Evolutionary conservation across 1,140 invertebrate genomes (phyloP).

Genomic region (Ridgeia piscesae): DNA sequence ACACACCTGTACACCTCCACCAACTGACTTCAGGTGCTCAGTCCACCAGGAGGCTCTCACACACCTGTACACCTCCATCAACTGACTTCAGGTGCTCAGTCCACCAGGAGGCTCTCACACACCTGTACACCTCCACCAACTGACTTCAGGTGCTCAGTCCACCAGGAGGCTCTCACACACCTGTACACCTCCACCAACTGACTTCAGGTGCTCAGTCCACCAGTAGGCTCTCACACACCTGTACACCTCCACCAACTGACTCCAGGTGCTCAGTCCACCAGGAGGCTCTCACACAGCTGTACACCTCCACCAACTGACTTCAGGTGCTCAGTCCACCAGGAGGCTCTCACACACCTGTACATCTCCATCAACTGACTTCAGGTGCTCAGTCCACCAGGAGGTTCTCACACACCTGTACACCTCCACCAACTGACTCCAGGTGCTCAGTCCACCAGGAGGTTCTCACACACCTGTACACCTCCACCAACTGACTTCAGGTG

Average conservation of each 20-base stretch:
- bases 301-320: conserved; percentile 53
- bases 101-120: too few species aligned
- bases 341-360: conserved; percentile 16
- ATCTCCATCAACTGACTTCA: neutral
- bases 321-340: neutral
- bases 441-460: neutral
- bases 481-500: too few species aligned
- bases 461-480: neutral
- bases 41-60: too few species aligned
- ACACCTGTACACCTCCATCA: too few species aligned
- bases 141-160: too few species aligned
- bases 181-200: conserved; percentile 64
- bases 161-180: too few species aligned
- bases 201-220: too few species aligned
- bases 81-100: too few species aligned
- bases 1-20: too few species aligned
- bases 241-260: neutral
- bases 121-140: too few species aligned
- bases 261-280: neutral
- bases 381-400: neutral
- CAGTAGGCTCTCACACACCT: neutral
- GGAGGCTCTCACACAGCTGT: conserved; percentile 45
- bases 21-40: too few species aligned
- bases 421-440: neutral
- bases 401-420: neutral